Conservation (phyloP, 2,797 vertebrate species). For the Sphenopsis melanotis region DNA sequence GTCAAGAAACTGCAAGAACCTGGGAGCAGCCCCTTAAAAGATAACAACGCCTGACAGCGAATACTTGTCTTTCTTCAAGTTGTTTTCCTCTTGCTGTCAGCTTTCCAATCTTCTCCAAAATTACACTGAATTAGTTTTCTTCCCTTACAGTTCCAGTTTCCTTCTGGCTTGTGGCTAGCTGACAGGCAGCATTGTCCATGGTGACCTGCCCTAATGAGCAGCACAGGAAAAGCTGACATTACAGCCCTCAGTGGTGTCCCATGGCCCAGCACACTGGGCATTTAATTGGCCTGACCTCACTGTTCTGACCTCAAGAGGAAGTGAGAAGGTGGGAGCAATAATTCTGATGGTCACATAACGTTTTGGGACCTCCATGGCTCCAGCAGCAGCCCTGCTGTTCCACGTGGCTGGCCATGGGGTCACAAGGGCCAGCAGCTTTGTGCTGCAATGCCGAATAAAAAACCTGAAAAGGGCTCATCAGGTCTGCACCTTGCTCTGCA, state of each 20-base stretch:
- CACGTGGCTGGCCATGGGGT: fast-evolving
- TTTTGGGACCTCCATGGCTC: not conserved
- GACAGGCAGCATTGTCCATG: not conserved
- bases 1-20: not conserved
- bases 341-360: fast-evolving
- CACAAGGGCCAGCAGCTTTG: fast-evolving
- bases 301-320: not conserved
- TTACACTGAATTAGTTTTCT: slow-evolving; percentile 24
- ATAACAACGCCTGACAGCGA: slow-evolving; percentile 19
- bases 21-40: not conserved
- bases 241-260: fast-evolving
- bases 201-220: not conserved
- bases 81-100: slow-evolving; percentile 39
- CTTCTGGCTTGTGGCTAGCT: not conserved
- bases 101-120: slow-evolving; percentile 38
- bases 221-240: not conserved
- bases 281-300: not conserved
- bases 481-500: fast-evolving
- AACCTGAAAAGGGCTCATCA: not conserved
- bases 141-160: slow-evolving; percentile 1
- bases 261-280: fast-evolving
- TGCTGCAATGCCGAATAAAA: not conserved
- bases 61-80: slow-evolving; percentile 38
- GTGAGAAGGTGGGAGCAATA: not conserved
- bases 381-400: not conserved